Conservation (phyloP, 2,797 vertebrate species). For the Martes flavigula region DNA sequence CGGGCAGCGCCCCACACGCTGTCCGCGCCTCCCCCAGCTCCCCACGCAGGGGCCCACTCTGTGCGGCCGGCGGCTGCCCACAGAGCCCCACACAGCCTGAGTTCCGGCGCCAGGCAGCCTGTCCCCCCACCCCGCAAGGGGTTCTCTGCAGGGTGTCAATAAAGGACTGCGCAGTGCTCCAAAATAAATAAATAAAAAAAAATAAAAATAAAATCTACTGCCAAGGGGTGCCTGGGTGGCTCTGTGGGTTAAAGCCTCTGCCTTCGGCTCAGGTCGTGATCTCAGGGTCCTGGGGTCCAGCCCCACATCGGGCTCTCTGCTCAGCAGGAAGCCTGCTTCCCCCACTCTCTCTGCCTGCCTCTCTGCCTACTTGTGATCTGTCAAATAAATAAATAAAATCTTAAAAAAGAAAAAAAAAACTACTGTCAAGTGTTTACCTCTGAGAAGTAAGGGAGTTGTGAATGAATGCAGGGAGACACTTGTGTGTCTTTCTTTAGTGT, state of each 20-base stretch:
- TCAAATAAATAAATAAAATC: too few species aligned
- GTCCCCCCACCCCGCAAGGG: neutral
- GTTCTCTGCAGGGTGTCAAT: neutral
- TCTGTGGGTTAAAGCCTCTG: too few species aligned
- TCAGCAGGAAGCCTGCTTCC: too few species aligned
- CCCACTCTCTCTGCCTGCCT: too few species aligned
- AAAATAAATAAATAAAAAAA: too few species aligned
- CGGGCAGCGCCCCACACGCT: neutral
- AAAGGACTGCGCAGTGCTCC: neutral
- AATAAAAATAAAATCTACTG: neutral
- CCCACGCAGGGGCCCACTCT: neutral
- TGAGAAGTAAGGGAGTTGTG: neutral
- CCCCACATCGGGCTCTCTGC: too few species aligned
- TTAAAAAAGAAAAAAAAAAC: neutral
- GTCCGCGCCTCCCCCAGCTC: neutral
- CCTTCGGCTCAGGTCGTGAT: too few species aligned
- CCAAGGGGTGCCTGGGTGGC: neutral
- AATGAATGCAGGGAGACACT: neutral
- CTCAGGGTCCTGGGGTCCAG: too few species aligned
- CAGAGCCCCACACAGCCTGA: neutral
- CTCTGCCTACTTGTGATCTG: too few species aligned
- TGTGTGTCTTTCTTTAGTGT: neutral
- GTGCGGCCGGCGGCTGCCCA: too few species aligned
- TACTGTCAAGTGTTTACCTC: neutral
- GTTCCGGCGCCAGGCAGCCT: accelerated